Base-by-base conservation (phyloP, 2,888 invertebrate genomes). In the Ophonus ardosiacus region DNA sequence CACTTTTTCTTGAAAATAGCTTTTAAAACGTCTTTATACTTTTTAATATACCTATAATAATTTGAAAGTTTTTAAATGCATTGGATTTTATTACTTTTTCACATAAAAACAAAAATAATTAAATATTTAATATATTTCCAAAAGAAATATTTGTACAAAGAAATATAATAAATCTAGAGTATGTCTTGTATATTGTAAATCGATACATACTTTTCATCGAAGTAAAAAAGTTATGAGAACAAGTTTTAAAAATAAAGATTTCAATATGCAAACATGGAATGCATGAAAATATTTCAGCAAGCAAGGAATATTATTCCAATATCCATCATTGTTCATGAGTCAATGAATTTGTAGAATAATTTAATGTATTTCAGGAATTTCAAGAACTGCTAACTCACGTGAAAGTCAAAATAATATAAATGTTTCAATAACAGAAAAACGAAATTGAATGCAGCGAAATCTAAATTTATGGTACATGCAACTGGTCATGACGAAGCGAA, bases 291-390 rank as follows among this genome's bases (percentile, higher is more conserved):
- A 63, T 24, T 63, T 63, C 63, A 63, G 24, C 63, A 8, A 24
- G 5, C 18, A 51, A 63, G n/a, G 10, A 63, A 74, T 43, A 40
- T 74, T 43, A 74, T 74, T 74, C 8, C 18, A 17, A 17, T 18
- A 74, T 74, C 71, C 71, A 74, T 74, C 71, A 74, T 74, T 18
- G 18, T 74, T 74, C 6, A 43, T 43, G 43, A 74, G 71, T 74
- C 24, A 18, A 43, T 40, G 71, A 74, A 43, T 43, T 74, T 74
- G 71, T 74, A 43, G 0, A 74, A 74, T 43, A 40, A 74, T 43
- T 40, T 74, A 7, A 40, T 5, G 18, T 10, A 74, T 74, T 74
- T 43, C 13, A 74, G 40, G 71, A 74, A 74, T 74, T 74, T 18
- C 71, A 74, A 43, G 68, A 68, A 68, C 68, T 38, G 31, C 15